phyloP scores from a whole-genome alignment of 2,113 vertebrate genomes.

The Kobus ellipsiprymnus region DNA sequence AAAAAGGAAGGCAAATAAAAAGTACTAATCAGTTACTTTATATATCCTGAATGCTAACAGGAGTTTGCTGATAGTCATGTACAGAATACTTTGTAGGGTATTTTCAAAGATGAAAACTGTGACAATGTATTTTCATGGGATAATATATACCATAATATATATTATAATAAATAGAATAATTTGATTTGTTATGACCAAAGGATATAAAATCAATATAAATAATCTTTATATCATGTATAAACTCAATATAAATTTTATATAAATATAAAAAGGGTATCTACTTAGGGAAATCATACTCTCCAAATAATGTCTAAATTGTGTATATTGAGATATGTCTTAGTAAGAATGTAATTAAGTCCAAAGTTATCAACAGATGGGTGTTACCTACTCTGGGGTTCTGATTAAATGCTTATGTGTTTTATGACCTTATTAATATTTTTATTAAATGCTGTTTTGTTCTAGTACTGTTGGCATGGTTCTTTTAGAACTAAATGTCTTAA shows the following conservation, averaged over 20 bases:
- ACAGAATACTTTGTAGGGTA: neutral
- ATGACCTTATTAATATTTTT: neutral
- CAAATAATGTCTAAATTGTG: neutral
- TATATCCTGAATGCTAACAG: neutral
- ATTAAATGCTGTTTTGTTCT: neutral
- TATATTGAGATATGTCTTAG: neutral
- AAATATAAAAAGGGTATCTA: neutral
- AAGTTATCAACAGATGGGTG: neutral
- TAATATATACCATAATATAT: neutral
- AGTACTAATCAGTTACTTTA: neutral
- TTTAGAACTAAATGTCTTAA: neutral
- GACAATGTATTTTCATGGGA: neutral
- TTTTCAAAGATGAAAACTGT: slow-evolving; percentile 1
- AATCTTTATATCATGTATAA: neutral
- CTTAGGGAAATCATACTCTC: neutral
- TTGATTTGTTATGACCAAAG: neutral
- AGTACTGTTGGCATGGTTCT: neutral
- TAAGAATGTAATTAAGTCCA: neutral
- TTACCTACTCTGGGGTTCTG: neutral
- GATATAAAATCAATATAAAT: neutral
- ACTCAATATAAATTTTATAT: neutral
- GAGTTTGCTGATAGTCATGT: neutral
- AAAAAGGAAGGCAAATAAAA: slow-evolving; percentile 21
- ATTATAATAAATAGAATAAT: neutral
- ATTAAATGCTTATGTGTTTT: neutral